A percentile compares a stretch with the other conserved stretches of the same genome.
These are phyloP conservation scores for Sesia apiformis DNA, from an alignment of 2,888 invertebrate species.

Conservation along the genomic window DNA sequence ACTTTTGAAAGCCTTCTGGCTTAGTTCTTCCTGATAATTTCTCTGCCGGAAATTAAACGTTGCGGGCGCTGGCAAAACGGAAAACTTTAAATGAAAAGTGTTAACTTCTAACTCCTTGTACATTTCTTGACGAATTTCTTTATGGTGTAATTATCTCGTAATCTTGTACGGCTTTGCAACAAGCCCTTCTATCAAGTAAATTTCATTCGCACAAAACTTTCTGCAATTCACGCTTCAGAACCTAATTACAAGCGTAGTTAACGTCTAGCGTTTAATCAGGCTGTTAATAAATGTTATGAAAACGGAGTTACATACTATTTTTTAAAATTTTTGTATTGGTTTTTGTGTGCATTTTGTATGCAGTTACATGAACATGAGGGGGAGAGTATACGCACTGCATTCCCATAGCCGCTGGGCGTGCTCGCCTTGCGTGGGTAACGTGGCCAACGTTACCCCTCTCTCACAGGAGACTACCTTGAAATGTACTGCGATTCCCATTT, in stretches of 20 bases:
- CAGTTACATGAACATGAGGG: too few relatives aligned
- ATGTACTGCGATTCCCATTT: too few relatives aligned
- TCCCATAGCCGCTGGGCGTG: too few relatives aligned
- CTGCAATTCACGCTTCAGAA: constrained; percentile 16
- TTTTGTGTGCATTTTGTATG: too few relatives aligned
- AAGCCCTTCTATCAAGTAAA: constrained; percentile 19
- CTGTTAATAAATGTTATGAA: background rate
- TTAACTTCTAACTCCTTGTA: constrained; percentile 35
- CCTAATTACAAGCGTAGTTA: constrained; percentile 8
- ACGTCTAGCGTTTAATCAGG: constrained; percentile 2
- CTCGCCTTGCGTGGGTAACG: too few relatives aligned
- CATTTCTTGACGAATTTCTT: constrained; percentile 42
- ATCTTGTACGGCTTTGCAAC: constrained; percentile 23
- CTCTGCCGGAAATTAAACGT: constrained; percentile 61
- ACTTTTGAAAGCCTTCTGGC: constrained; percentile 37
- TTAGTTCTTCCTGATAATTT: constrained; percentile 56
- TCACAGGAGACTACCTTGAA: too few relatives aligned
- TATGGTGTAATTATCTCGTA: constrained; percentile 36
- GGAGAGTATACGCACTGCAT: too few relatives aligned
- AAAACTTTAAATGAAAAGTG: constrained; percentile 62
- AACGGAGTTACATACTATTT: too few relatives aligned
- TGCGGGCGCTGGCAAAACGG: constrained; percentile 42
- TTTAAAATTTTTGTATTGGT: too few relatives aligned
- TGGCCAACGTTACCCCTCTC: too few relatives aligned
- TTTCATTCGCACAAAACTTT: constrained; percentile 10